Evolutionary conservation across 2,888 invertebrate species (phyloP), one percentile per base, ranked within the genome.

Genomic region (Liopterus haemorrhoidalis): DNA sequence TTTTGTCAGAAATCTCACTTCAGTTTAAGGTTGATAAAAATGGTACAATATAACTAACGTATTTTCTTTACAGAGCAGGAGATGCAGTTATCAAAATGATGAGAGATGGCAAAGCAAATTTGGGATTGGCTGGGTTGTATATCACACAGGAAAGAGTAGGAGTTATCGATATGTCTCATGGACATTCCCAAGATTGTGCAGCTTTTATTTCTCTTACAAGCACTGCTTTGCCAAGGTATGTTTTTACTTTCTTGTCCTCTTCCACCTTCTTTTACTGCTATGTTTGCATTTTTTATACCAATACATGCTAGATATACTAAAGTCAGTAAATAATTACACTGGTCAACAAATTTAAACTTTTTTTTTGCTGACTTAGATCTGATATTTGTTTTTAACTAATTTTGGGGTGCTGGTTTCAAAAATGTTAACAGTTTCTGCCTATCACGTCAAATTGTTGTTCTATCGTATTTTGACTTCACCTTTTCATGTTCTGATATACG

Each of bases 151-250:
- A 78, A 39, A 57, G 69, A 36, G 56, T 65, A 5, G 57, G 59
- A 2, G 60, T 67, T 5, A 72, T 81, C 52, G 83, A 83, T 49
- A 72, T 81, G 61, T 76, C 82, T 1, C 67, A 72, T 35, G 70
- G 79, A 1, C 82, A 85, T 64, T 78, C 81, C 2, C 75, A 77
- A 48, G 88, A 88, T 59, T 88, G 87, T 62, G 87, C 85, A 4
- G 73, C 79, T 1, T 88, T 87, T 59, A 76, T 87, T 35, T 83
- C 86, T 0, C 64, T 85, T 4, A 78, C 84, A 48, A 87, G 87
- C 2, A 85, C 82, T 33, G 87, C 88, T 3, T 66, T 88, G 43
- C 86, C 87, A 19, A 79, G 82, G 83, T 78, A 61, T 55, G 32
- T n/a, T n/a, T n/a, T n/a, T n/a, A n/a, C n/a, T n/a, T n/a, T n/a